Evolutionary conservation across 2,888 invertebrate genomes (phyloP), one percentile per base, ranked within the genome.

Genomic region (Ceratothoa steindachneri): DNA sequence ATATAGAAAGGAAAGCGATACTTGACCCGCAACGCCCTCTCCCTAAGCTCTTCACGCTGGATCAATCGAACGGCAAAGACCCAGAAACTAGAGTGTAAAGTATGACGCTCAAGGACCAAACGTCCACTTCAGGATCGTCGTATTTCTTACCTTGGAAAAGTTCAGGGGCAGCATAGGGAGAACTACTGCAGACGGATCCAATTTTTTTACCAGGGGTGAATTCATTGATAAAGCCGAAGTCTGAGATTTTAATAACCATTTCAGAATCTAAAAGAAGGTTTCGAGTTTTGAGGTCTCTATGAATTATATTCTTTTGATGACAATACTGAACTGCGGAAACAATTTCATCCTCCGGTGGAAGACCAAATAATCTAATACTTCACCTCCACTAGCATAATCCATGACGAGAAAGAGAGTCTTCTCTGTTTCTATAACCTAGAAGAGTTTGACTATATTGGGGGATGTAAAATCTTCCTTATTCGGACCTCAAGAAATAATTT

Each of bases 1-100:
- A 99, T 99, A 89, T 99, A 99, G 89, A 99, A 99, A 77, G 99
- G 99, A 87, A 99, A 99, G 86, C 99, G 92, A 87, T 99, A 99
- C 87, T 99, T 99, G 82, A 99, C 99, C 82, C 98, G 89, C 82
- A 99, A 89, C 82, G 99, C 99, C 81, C 99, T 88, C 87, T 99
- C 99, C 82, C 99, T 87, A 77, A 99, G 88, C 84, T 99, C 99
- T 86, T 89, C 82, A 99, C 89, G 83, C 99, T 99, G 84, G 97
- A 97, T 80, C 99, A 99, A 88, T 99, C 99, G 87, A 99, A 99
- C 81, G 99, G 99, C 86, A 99, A 88, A 84, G 97, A 97, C 82
- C 99, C 99, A 83, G 97, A 97, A 83, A 99, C 99, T 85, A 99
- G 89, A 75, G 99, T 99, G 87, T 99, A 99, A 81, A 99, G 88